Conservation (phyloP, 2,888 invertebrate genomes). For the Melinopterus prodromus region DNA sequence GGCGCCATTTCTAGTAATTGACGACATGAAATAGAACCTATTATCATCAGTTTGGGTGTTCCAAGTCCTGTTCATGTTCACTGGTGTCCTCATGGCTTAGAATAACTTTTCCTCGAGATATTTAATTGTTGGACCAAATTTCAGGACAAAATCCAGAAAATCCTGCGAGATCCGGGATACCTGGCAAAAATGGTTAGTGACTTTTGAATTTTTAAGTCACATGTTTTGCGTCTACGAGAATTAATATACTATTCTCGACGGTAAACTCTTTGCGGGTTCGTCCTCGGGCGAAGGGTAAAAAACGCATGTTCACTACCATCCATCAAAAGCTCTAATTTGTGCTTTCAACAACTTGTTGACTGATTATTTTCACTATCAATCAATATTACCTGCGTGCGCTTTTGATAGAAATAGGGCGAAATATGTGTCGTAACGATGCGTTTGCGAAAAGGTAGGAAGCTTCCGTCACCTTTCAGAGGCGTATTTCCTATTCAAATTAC, state of each 20-base stretch:
- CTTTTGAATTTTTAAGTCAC: too few species aligned
- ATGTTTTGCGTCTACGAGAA: neutral
- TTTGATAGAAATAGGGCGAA: neutral
- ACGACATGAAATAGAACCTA: neutral
- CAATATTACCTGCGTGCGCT: slow-evolving; percentile 7
- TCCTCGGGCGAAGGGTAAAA: neutral
- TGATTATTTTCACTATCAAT: slow-evolving; percentile 29
- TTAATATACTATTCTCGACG: neutral
- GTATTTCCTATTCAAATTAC: neutral
- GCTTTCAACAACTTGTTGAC: slow-evolving; percentile 35
- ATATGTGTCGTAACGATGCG: neutral
- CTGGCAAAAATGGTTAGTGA: too few species aligned
- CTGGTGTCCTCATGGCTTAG: too few species aligned
- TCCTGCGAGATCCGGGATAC: too few species aligned
- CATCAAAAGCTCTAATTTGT: slow-evolving; percentile 30
- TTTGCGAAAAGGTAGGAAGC: neutral
- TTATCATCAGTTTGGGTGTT: too few species aligned
- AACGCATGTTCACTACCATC: slow-evolving; percentile 25
- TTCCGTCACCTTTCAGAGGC: neutral
- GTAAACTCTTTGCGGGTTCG: neutral
- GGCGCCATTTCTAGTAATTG: neutral
- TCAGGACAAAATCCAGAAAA: too few species aligned
- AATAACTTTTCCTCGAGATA: too few species aligned
- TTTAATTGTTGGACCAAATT: too few species aligned
- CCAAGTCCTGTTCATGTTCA: too few species aligned